These are phyloP conservation scores for Sterrhoptilus dennistouni DNA, from an alignment of 2,113 vertebrate species.

Conservation along the genomic window DNA sequence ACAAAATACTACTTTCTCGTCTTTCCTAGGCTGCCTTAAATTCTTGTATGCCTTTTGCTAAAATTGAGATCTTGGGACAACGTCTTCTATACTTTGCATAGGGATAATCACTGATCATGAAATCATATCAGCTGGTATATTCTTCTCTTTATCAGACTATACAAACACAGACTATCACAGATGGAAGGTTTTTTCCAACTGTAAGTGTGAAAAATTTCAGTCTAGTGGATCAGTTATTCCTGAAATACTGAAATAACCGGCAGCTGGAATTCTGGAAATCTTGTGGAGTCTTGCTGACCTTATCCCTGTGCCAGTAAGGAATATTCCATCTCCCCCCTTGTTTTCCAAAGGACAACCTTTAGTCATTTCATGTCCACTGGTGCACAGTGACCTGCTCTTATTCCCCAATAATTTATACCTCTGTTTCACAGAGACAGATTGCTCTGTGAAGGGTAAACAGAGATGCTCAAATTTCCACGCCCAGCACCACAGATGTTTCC, in stretches of 20 bases:
- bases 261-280: background rate
- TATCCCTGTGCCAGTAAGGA: background rate
- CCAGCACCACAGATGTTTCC: conserved; percentile 31
- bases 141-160: background rate
- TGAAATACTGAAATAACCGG: background rate
- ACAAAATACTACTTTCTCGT: background rate
- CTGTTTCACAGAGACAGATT: background rate
- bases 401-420: background rate
- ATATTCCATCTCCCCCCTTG: background rate
- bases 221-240: background rate
- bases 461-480: background rate
- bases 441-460: background rate
- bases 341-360: background rate
- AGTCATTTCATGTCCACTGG: background rate
- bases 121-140: fast-evolving
- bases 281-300: background rate
- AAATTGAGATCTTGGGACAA: background rate
- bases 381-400: background rate
- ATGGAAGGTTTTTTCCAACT: background rate
- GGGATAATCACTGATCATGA: background rate
- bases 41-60: background rate
- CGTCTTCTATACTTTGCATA: background rate
- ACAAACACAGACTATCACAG: background rate
- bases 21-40: background rate
- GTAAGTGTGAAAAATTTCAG: background rate